Evolutionary conservation across 2,797 vertebrate genomes (phyloP), one percentile per base, ranked within the genome.

Genomic region (Hyperoplus lanceolatus): DNA sequence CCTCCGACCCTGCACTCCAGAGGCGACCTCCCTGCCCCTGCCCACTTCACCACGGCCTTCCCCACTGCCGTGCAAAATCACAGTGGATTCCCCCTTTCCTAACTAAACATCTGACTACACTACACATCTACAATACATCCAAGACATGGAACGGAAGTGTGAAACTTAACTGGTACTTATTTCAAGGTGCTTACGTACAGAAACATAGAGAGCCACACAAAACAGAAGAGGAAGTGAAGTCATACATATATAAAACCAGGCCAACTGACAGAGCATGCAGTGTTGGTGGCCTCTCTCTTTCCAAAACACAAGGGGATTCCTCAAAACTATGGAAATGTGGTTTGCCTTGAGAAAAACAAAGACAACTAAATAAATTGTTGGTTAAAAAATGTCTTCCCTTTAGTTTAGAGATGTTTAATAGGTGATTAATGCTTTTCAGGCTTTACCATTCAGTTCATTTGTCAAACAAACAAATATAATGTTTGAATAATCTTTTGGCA

Each of bases 401-500:
- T 15, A 4, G 49, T 16, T 54, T 49, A 29, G 12, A 54, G 57
- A 0, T 64, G 21, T 70, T 36, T 60, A 29, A 29, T 29, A 29
- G 29, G 12, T 46, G 45, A 73, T 50, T 67, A 64, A n/a, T 48
- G 43, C 13, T 21, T 29, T 53, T 65, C 54, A 48, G 11, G 16
- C 18, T 62, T 68, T 38, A 71, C 29, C 42, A 59, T 68, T 62
- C 70, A 43, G 70, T 67, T 48, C 2, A 68, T 63, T 71, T 65
- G 65, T 84, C 51, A 77, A 81, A 80, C n/a, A 80, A 42, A 73
- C 39, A 54, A 54, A 79, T 36, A 63, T 45, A 48, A 71, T 69
- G 49, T 72, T 29, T 68, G 29, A 85, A 77, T 62, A 75, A 39
- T 59, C 50, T 43, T 80, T 69, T 74, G 63, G 9, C 59, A 60